Percentiles rank a stretch among this genome's conserved stretches.
Evolutionary conservation across 1,140 invertebrate species (phyloP).

Genomic region (Penaeus indicus): DNA sequence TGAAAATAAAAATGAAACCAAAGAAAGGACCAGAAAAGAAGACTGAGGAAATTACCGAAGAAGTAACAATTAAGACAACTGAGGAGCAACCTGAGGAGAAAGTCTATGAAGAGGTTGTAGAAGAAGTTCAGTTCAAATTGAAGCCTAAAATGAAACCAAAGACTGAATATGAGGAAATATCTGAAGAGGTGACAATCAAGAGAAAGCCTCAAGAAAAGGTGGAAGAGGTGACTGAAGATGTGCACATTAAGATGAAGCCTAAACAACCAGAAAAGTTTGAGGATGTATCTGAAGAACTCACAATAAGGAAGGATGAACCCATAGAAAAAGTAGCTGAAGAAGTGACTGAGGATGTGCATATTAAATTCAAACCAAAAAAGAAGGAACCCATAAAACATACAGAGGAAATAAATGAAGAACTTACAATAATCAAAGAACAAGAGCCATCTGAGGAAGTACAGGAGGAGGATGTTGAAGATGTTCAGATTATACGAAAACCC

Average conservation of each 20-base stretch:
- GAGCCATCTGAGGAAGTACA: slow-evolving; percentile 35
- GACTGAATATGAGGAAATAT: slow-evolving; percentile 68
- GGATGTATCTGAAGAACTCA: slow-evolving; percentile 41
- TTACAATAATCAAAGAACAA: not conserved
- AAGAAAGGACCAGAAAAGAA: slow-evolving; percentile 57
- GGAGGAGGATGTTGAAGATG: slow-evolving; percentile 55
- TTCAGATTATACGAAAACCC: slow-evolving; percentile 53
- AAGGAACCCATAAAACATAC: slow-evolving; percentile 66
- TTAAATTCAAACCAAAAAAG: slow-evolving; percentile 55
- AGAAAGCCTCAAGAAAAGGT: slow-evolving; percentile 28
- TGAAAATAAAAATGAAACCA: slow-evolving; percentile 35
- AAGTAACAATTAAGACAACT: slow-evolving; percentile 41
- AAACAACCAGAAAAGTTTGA: slow-evolving; percentile 33
- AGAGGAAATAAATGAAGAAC: slow-evolving; percentile 63
- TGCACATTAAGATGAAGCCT: slow-evolving; percentile 46
- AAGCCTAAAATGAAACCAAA: slow-evolving; percentile 54
- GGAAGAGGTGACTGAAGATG: slow-evolving; percentile 51
- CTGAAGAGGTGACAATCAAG: slow-evolving; percentile 36
- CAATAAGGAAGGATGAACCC: slow-evolving; percentile 16
- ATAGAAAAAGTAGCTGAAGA: slow-evolving; percentile 31
- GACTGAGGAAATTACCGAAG: slow-evolving; percentile 58
- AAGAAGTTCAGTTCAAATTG: slow-evolving; percentile 33
- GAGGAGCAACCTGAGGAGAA: slow-evolving; percentile 30
- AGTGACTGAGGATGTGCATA: slow-evolving; percentile 39
- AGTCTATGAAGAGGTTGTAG: slow-evolving; percentile 29